Evolutionary conservation across 2,113 vertebrate genomes (phyloP).

Genomic region (Hippolais icterina): DNA sequence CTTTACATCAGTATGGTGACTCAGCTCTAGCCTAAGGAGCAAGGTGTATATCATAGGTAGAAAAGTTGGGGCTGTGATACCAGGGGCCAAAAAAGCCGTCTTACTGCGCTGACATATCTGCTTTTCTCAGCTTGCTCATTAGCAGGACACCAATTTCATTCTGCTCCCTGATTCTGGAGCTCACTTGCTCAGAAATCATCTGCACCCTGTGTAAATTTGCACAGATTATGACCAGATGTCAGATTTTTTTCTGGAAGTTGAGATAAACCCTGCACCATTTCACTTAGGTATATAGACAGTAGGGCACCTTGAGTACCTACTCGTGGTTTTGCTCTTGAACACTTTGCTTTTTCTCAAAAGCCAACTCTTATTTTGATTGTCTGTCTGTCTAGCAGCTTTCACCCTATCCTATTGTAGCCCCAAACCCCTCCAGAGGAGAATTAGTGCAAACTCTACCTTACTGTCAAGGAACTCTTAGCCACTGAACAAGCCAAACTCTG

Average conservation of each 20-base stretch:
- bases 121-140: background rate
- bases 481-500: background rate
- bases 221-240: background rate
- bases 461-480: background rate
- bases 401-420: background rate
- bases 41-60: background rate
- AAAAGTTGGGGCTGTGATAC: background rate
- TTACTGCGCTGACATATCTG: background rate
- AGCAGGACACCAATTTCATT: background rate
- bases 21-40: background rate
- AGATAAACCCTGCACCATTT: background rate
- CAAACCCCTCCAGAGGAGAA: background rate
- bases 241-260: background rate
- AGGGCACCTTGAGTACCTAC: background rate
- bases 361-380: background rate
- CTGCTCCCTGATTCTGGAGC: background rate
- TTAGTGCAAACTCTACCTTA: background rate
- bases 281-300: background rate
- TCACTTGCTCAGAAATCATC: background rate
- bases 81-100: background rate
- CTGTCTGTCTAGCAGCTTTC: background rate
- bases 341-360: background rate
- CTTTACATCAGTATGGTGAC: background rate
- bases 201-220: background rate
- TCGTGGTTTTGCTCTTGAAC: background rate